These are phyloP conservation scores for Whitmania pigra DNA, from an alignment of 1,140 invertebrate genomes.

Conservation along the genomic window DNA sequence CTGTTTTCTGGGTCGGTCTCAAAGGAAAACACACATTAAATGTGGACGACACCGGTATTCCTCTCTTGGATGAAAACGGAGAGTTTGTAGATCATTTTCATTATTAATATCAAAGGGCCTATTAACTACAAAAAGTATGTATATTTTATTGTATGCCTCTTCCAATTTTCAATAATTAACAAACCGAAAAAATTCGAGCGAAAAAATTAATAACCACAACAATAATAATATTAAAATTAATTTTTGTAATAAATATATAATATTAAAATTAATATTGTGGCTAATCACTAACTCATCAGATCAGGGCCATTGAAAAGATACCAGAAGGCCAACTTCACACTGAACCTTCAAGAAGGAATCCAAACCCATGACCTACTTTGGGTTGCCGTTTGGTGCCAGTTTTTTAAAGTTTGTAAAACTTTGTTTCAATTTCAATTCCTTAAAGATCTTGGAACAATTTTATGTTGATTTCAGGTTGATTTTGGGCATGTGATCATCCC, in stretches of 20 bases:
- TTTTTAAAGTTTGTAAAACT: neutral
- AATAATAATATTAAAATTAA: too few species aligned
- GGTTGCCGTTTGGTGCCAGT: conserved; percentile 5
- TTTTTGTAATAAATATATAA: too few species aligned
- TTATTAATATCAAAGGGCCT: neutral
- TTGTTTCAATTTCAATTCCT: too few species aligned
- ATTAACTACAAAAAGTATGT: neutral
- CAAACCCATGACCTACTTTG: neutral
- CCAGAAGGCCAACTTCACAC: neutral
- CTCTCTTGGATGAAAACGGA: conserved; percentile 2
- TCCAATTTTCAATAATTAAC: neutral
- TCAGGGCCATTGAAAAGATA: neutral
- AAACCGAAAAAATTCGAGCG: neutral
- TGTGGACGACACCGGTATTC: neutral
- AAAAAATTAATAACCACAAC: too few species aligned
- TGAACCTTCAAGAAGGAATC: neutral
- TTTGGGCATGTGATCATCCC: too few species aligned
- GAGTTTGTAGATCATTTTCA: neutral
- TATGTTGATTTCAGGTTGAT: too few species aligned
- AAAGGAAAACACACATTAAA: neutral
- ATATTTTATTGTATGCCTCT: too few species aligned
- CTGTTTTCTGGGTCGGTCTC: conserved; percentile 8
- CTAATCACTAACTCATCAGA: neutral
- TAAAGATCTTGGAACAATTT: too few species aligned
- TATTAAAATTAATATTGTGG: neutral